phyloP scores from a whole-genome alignment of 1,140 invertebrate genomes.

The Choristoneura fumiferana region DNA sequence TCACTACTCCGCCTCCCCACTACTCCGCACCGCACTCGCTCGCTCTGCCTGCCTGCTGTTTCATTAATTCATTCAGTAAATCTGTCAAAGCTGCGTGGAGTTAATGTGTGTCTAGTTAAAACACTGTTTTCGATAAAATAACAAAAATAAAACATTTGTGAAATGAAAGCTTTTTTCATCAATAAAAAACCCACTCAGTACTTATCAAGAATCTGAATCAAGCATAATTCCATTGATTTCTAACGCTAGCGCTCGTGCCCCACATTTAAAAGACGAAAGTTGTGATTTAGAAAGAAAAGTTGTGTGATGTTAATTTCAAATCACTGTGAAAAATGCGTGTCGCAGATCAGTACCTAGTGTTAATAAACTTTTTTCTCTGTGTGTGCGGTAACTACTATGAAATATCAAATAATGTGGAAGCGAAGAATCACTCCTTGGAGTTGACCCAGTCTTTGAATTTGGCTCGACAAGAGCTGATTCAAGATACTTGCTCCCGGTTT shows the following conservation, averaged over 20 bases:
- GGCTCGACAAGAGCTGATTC: slow-evolving; percentile 83
- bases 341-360: slow-evolving; percentile 42
- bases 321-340: slow-evolving; percentile 53
- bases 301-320: slow-evolving; percentile 52
- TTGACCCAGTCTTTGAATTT: slow-evolving; percentile 81
- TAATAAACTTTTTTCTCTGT: slow-evolving; percentile 47
- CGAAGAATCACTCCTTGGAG: slow-evolving; percentile 75
- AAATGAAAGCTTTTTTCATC: neutral
- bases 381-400: slow-evolving; percentile 40
- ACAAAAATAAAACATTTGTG: neutral
- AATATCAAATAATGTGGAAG: slow-evolving; percentile 44
- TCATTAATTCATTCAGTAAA: slow-evolving; percentile 21
- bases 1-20: no score
- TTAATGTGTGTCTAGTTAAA: neutral
- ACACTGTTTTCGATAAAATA: no score
- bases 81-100: slow-evolving; percentile 15
- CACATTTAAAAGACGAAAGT: slow-evolving; percentile 45
- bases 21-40: no score
- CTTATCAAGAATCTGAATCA: neutral
- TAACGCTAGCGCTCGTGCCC: slow-evolving; percentile 35
- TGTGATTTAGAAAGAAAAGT: slow-evolving; percentile 54
- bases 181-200: neutral
- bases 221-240: neutral
- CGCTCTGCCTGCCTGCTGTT: no score
- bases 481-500: slow-evolving; percentile 82